Evolutionary conservation across 2,888 invertebrate genomes (phyloP), one percentile per base, ranked within the genome.

Genomic region (Galeruca laticollis): DNA sequence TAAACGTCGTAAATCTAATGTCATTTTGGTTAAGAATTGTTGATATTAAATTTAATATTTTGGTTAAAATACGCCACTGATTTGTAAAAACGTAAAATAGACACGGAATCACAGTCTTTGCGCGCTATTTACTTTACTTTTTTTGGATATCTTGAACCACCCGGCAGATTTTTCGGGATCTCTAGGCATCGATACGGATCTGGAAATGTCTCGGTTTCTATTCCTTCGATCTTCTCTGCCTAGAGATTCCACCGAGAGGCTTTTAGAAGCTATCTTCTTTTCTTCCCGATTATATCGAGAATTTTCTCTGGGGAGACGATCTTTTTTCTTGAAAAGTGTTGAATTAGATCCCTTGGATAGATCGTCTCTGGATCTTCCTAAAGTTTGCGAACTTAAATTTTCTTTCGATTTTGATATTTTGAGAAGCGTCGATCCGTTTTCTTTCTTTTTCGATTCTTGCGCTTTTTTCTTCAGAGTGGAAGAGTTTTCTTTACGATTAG

Each of bases 171-270:
- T 91, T 79, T 89, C 90, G 60, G 90, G 89, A 80, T 92, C 91
- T 78, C 91, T 90, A 59, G 92, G 92, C 88, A 92, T 92, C 8
- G 93, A 92, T 57, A 91, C 88, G 0, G 92, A 92, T 69, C 93
- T 86, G 0, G 89, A 88, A 6, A 90, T 84, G 68, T 88, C 90
- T 74, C 87, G 85, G 77, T 59, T 82, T 74, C 79, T 77, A 49
- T 76, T 75, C 26, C 72, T 75, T 59, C 79, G 76, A 51, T 80
- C 81, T 67, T 88, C 88, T 71, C 87, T 86, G 70, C 88, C 89
- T 74, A 91, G 83, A 64, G 91, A 87, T 80, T 92, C 91, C 70
- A 88, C 90, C 31, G 91, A 91, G 77, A 90, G 88, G 79, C 87
- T 89, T 77, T 88, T 89, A 52, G 87, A 87, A 1, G 84, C 78